These are phyloP conservation scores for Cephus sareptanus DNA, from an alignment of 2,888 invertebrate genomes.

Conservation along the genomic window DNA sequence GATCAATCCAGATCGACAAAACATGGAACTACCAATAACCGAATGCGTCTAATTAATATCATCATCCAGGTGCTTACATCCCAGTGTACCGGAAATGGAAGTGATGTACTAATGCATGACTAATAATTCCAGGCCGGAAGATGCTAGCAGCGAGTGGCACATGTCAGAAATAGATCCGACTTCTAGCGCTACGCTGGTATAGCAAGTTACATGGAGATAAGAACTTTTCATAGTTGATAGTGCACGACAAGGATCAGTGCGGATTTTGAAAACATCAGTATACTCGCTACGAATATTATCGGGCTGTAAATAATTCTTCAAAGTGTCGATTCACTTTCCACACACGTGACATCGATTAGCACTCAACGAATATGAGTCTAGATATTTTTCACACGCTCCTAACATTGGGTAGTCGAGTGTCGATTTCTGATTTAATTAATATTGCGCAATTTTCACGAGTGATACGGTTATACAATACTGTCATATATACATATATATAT, in stretches of 20 bases:
- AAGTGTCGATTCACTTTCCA: background rate
- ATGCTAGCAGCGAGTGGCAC: conserved; percentile 16
- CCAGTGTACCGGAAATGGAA: background rate
- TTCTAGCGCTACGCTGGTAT: conserved; percentile 19
- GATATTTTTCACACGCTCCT: background rate
- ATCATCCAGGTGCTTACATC: background rate
- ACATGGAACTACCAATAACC: background rate
- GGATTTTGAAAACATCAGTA: background rate
- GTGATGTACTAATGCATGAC: background rate
- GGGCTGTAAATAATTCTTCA: background rate
- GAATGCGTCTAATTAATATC: background rate
- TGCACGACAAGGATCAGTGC: background rate
- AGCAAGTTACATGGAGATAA: background rate
- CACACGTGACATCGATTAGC: background rate
- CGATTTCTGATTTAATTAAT: background rate
- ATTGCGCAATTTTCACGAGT: background rate
- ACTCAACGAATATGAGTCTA: background rate
- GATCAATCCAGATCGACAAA: background rate
- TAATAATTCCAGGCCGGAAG: conserved; percentile 15
- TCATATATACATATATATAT: background rate
- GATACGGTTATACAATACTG: background rate
- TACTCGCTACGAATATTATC: background rate
- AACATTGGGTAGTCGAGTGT: background rate
- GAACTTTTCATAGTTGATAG: background rate
- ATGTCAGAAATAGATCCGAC: conserved; percentile 17